These are phyloP conservation scores for Batillaria attramentaria DNA, from an alignment of 1,140 invertebrate genomes.

Conservation along the genomic window DNA sequence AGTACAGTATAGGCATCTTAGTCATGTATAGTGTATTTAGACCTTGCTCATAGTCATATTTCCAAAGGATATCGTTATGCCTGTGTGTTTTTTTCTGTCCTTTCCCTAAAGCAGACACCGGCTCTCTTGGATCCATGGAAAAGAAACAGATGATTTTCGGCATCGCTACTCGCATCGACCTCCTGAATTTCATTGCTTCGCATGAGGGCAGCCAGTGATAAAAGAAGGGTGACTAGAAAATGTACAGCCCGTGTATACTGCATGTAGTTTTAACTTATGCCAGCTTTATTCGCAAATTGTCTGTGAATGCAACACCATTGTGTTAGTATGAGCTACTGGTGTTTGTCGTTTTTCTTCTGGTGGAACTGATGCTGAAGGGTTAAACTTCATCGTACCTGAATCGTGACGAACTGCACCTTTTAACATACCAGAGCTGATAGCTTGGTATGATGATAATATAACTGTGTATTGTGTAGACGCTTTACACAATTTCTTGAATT, in stretches of 20 bases:
- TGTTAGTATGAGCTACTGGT: not conserved
- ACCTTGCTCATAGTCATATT: not conserved
- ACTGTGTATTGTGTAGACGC: too few relatives aligned
- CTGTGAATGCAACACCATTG: not conserved
- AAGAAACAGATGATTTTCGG: conserved; percentile 77
- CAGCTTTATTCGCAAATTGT: not conserved
- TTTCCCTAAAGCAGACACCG: conserved; percentile 56
- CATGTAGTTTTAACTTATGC: not conserved
- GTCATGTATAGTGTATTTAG: not conserved
- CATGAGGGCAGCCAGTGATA: conserved; percentile 36
- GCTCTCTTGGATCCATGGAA: conserved; percentile 51
- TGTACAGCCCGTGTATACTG: not conserved
- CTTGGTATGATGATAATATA: too few relatives aligned
- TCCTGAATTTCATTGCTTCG: conserved; percentile 78
- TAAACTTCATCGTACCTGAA: not conserved
- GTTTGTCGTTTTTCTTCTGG: not conserved
- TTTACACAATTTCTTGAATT: too few relatives aligned
- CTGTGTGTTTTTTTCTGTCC: not conserved
- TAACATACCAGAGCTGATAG: too few relatives aligned
- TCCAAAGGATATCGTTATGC: not conserved
- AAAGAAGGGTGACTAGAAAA: too few relatives aligned
- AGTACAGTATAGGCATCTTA: not conserved
- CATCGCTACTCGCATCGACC: conserved; percentile 78
- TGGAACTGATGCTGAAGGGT: not conserved
- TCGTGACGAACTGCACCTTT: too few relatives aligned